phyloP scores from a whole-genome alignment of 37 sponge, comb jelly and placozoan species.

The Halichondria panicea region DNA sequence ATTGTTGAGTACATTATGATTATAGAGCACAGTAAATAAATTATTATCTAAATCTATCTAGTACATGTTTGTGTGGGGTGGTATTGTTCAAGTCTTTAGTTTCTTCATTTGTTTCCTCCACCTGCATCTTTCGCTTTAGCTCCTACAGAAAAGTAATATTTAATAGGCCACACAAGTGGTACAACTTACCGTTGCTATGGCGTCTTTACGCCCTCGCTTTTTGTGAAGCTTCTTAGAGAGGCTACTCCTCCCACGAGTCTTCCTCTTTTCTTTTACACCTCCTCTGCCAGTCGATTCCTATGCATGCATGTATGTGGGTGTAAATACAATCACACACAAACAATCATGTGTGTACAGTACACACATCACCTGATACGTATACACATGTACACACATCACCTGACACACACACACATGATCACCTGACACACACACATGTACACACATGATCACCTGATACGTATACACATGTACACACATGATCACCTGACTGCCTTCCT shows the following conservation, averaged over 20 bases:
- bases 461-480: background rate
- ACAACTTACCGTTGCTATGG: conserved; percentile 25
- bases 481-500: background rate
- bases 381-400: background rate
- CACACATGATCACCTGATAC: background rate
- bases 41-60: conserved; percentile 41
- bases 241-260: conserved; percentile 37
- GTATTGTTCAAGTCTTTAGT: too few species aligned
- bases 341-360: background rate
- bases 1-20: too few species aligned
- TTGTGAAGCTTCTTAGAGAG: conserved; percentile 20
- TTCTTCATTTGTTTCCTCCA: conserved; percentile 1
- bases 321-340: background rate
- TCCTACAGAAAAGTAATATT: background rate
- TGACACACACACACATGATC: background rate
- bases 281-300: conserved; percentile 9
- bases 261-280: conserved; percentile 4
- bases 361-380: background rate
- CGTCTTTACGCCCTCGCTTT: conserved; percentile 20
- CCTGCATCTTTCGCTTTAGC: background rate
- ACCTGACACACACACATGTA: background rate
- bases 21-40: too few species aligned
- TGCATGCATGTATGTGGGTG: conserved; percentile 1
- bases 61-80: background rate
- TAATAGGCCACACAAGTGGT: background rate